These are phyloP conservation scores for Congeria kusceri DNA, from an alignment of 2,888 invertebrate genomes.

Conservation along the genomic window DNA sequence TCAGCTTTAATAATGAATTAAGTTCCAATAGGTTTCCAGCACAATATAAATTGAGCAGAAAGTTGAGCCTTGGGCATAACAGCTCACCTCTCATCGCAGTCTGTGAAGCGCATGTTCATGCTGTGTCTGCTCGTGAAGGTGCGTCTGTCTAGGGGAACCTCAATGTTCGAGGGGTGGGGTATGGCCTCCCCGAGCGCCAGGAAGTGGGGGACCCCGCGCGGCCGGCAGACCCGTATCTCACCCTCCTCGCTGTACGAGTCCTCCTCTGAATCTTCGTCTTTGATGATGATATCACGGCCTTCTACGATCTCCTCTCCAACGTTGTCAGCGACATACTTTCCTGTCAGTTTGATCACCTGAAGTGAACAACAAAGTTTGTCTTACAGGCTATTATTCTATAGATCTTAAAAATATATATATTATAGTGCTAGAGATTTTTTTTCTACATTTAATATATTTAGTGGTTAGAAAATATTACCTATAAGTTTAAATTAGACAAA, in stretches of 20 bases:
- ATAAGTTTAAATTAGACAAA: no score
- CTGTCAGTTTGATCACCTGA: conserved; percentile 52
- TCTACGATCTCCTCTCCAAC: background rate
- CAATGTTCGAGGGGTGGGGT: conserved; percentile 96
- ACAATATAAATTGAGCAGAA: no score
- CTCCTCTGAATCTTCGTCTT: conserved; percentile 37
- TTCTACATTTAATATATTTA: no score
- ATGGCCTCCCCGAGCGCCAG: conserved; percentile 93
- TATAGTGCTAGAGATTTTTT: no score
- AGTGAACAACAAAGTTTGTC: conserved; percentile 2
- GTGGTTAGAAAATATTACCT: no score
- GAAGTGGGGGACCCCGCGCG: conserved; percentile 84
- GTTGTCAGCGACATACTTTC: conserved; percentile 33
- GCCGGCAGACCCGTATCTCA: conserved; percentile 14
- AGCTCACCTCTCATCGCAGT: conserved; percentile 95
- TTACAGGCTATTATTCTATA: background rate
- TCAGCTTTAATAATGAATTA: no score
- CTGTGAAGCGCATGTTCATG: conserved; percentile 97
- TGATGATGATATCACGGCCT: conserved; percentile 39
- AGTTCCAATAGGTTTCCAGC: no score
- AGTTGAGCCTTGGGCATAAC: no score
- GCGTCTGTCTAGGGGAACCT: conserved; percentile 94
- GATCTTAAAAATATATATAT: no score
- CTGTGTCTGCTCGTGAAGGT: conserved; percentile 96
- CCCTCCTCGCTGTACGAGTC: conserved; percentile 39